Percentiles rank a stretch among this genome's conserved stretches.
Conservation (phyloP, 2,113 vertebrate genomes). For the Connochaetes taurinus region DNA sequence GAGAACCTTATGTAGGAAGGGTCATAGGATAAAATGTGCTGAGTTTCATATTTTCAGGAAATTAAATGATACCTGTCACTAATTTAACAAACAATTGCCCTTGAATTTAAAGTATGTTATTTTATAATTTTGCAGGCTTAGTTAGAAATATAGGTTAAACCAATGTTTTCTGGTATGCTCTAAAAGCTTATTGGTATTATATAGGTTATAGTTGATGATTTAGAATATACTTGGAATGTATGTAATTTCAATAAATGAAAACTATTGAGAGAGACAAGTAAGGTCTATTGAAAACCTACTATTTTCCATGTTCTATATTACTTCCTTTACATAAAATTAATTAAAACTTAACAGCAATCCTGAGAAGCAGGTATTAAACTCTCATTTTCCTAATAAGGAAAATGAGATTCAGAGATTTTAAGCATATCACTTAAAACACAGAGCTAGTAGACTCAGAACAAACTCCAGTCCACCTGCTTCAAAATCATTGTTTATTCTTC, state of each 20-base stretch:
- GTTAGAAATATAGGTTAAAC: not conserved
- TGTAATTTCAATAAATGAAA: not conserved
- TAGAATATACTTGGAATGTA: not conserved
- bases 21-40: not conserved
- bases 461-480: not conserved
- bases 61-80: not conserved
- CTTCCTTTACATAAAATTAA: not conserved
- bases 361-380: not conserved
- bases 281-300: not conserved
- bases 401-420: constrained; percentile 10
- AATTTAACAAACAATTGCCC: not conserved
- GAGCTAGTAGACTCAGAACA: not conserved
- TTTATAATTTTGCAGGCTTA: not conserved
- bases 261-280: not conserved
- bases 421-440: not conserved
- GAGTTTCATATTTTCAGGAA: not conserved
- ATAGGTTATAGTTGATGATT: not conserved
- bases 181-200: not conserved
- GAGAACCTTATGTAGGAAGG: not conserved
- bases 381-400: not conserved
- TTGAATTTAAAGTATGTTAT: not conserved
- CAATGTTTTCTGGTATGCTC: not conserved
- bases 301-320: not conserved
- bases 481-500: not conserved
- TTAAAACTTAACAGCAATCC: not conserved